Base-by-base conservation (phyloP, 2,888 invertebrate genomes). In the Phorcus lineatus region DNA sequence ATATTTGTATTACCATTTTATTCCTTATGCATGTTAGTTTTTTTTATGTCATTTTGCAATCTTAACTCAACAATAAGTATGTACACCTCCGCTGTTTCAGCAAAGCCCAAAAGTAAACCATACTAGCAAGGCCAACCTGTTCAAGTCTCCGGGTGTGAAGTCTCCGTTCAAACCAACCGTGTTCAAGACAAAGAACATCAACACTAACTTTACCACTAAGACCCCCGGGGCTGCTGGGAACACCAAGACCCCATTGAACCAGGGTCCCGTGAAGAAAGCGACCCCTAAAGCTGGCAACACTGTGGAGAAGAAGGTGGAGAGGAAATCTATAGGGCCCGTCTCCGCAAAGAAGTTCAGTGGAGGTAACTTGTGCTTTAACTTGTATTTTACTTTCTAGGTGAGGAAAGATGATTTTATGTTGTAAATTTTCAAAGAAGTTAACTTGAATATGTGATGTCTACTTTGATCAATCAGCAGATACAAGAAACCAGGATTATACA, bases 161-260 rank as follows among this genome's bases (percentile, higher is more conserved):
- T 54, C 82, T n/a, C 79, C 80, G 0, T 88, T 90, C 67, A 86
- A 88, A 62, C 90, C 90, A 0, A 83, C 86, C 7, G 87, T 88
- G 13, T 70, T 86, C 19, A 87, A 85, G 53, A 87, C 88, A n/a
- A 87, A 86, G 77, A 86, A 88, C 74, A 84, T 89, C 80, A 87
- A 86, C 78, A 81, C 90, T 53, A 88, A 90, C 79, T 90, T 90
- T 81, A 81, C 80, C 28, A 80, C 82, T 19, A 83, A 84, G 54
- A 84, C 87, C 19, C 81, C 78, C 13, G 78, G 70, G 19, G 36
- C 66, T 0, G 76, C 74, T 13, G 55, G 17, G 3, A 77, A 67
- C 28, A 70, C 82, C 6, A 70, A 70, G 70, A 70, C 70, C 36
- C 36, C 70, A 31, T 6, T 40, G 19, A 31, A 11, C 19, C 70